phyloP scores from a whole-genome alignment of 2,113 vertebrate genomes.

The Uropsilus gracilis region DNA sequence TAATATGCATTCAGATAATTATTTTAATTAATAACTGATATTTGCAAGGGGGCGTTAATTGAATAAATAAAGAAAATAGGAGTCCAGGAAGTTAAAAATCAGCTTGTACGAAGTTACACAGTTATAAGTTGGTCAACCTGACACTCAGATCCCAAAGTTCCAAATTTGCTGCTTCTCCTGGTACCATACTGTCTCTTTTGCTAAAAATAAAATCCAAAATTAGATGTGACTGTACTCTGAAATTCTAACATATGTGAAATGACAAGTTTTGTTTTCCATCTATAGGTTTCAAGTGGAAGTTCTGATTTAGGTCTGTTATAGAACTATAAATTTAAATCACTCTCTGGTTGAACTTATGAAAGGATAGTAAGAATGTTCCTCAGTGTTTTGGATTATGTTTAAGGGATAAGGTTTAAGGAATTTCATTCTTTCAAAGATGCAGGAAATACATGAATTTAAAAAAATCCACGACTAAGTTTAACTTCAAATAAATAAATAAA shows the following conservation, averaged over 20 bases:
- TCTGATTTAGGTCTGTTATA: not conserved
- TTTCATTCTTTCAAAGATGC: not conserved
- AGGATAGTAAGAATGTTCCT: not conserved
- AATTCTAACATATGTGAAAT: not conserved
- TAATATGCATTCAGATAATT: not conserved
- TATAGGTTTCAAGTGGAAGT: not conserved
- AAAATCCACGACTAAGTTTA: not conserved
- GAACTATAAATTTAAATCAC: slow-evolving; percentile 8
- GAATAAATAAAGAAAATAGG: not conserved
- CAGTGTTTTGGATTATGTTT: slow-evolving; percentile 18
- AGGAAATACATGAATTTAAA: not conserved
- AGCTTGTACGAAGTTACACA: not conserved
- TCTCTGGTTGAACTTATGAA: slow-evolving; percentile 14
- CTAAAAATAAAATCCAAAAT: not conserved
- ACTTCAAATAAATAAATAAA: not conserved
- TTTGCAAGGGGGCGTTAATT: not conserved
- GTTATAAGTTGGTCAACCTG: not conserved
- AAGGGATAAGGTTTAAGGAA: not conserved
- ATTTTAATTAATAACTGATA: not conserved
- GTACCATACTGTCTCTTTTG: not conserved
- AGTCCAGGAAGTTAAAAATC: not conserved
- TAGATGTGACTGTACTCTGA: not conserved
- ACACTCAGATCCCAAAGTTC: not conserved
- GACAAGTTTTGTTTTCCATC: not conserved
- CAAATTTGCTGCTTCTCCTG: not conserved